Evolutionary conservation across 2,888 invertebrate genomes (phyloP), one percentile per base, ranked within the genome.

Genomic region (Cepaea hortensis): DNA sequence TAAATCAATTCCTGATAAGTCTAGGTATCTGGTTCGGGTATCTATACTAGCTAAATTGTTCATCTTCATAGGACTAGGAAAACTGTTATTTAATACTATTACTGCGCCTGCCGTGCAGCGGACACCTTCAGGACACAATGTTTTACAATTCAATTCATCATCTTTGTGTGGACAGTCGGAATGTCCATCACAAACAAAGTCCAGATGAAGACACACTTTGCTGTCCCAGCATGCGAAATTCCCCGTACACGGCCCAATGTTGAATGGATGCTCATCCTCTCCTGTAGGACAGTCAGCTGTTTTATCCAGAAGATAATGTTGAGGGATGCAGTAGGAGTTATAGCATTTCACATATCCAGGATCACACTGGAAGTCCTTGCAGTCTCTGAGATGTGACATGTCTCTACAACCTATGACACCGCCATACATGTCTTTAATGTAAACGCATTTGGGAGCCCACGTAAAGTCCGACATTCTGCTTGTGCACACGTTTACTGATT

Each of bases 271-370:
- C 46, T 86, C 86, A 46, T 86, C 86, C 55, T 86, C 86, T 46
- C 86, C 86, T 20, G n/a, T 35, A 20, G 82, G 76, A 35, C 86
- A 86, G 82, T 86, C 86, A 11, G 9, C 3, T 9, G 68, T 77
- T 0, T 61, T 46, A 35, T 86, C 55, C 7, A 68, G 61, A 13
- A 86, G 55, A 70, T 82, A 86, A 50, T 81, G 81, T 35, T 50
- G 46, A 65, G 85, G 81, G 20, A 86, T 86, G 23, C 85, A 86
- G 68, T 86, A 87, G 5, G 68, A 68, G 55, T 20, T 35, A 46
- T 13, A 6, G 35, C 48, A 50, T 62, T 81, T 82, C 23, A n/a
- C 20, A 13, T 82, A 73, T n/a, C 86, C 23, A n/a, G 73, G 23
- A 48, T 55, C 15, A 55, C 87, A 35, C 72, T 61, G 6, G 65